Percentiles rank a stretch among this genome's conserved stretches.
Conservation (phyloP, 2,797 vertebrate genomes). For the Megaceryle alcyon region DNA sequence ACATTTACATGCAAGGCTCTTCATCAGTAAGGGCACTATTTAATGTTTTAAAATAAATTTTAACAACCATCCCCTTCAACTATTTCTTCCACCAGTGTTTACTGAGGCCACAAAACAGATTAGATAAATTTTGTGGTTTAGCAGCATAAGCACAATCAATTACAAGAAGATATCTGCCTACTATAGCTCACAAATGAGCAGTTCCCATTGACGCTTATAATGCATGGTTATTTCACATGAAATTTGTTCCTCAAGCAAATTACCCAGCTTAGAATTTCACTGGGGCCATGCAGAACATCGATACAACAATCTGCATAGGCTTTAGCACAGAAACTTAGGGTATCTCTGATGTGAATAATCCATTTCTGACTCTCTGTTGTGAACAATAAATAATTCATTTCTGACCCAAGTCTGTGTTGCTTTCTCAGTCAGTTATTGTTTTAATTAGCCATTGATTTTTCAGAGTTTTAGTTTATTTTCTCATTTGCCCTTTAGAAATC, state of each 20-base stretch:
- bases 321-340: background rate
- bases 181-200: background rate
- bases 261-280: background rate
- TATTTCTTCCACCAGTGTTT: background rate
- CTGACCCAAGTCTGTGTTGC: background rate
- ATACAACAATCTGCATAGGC: background rate
- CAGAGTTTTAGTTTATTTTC: background rate
- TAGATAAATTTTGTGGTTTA: background rate
- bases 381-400: background rate
- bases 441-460: conserved; percentile 23
- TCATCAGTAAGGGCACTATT: conserved; percentile 15
- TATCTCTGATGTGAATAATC: background rate
- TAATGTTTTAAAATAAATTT: background rate
- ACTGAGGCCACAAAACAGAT: background rate
- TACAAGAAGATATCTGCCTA: background rate
- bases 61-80: background rate
- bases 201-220: background rate
- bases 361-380: background rate
- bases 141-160: background rate
- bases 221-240: background rate
- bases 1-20: background rate
- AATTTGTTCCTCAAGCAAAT: background rate
- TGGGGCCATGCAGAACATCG: background rate
- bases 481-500: background rate
- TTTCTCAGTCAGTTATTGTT: background rate